Base-by-base conservation (phyloP, 2,888 invertebrate genomes). In the Dryobota labecula region DNA sequence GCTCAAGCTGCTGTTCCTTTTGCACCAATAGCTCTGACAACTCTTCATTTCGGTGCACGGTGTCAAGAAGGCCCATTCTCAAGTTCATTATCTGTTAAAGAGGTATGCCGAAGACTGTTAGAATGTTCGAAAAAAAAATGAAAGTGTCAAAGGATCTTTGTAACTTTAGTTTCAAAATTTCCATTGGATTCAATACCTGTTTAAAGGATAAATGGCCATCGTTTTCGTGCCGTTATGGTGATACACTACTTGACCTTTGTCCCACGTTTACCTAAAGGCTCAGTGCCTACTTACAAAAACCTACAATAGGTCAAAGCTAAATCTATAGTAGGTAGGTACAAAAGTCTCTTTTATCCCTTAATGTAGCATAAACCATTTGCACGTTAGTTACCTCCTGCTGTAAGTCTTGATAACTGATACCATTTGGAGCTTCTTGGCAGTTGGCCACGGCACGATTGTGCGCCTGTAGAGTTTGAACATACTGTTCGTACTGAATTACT, bases 1-100 rank as follows among this genome's bases (percentile, higher is more conserved):
- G 96, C 65, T 97, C 96, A 15, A 97, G 89, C 74, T 96, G 96
- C 68, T 96, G 95, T 47, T 97, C 96, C 80, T 96, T 97, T 80
- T 96, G 96, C 11, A 94, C 89, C 69, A 97, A 87, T 51, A 90
- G 82, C 63, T 94, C 94, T n/a, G 95, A 91, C 54, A 96, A 85
- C 63, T 96, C 95, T 67, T 96, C 95, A 66, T 96, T 96, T 41
- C 91, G 94, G 62, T 93, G 93, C 4, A 90, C 92, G 0, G 93
- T 85, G 57, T 96, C 96, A 47, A 95, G 83, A n/a, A 96, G 89
- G 60, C 86, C 92, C 90, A 95, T 93, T 73, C 92, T 93, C 15
- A 96, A 84, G 76, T 93, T 94, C 89, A 94, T 93, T 63, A 96
- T 92, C 93, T 96, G 79, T 30, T 20, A 63, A 13, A 36, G 24